Evolutionary conservation across 1,140 invertebrate genomes (phyloP).

Genomic region (Neomicropteryx cornuta): DNA sequence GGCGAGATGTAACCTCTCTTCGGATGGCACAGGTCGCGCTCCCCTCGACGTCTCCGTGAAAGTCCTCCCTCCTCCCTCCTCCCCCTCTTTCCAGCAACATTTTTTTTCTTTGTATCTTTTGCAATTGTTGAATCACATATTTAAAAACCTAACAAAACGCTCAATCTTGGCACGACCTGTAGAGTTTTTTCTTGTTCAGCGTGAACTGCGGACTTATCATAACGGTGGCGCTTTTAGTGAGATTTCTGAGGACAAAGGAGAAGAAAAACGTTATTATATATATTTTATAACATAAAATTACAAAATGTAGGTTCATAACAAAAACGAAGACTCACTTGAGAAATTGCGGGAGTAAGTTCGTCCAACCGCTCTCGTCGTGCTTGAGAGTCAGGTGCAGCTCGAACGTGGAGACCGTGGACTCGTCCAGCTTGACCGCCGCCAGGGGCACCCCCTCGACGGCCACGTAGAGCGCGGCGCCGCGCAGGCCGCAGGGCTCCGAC

Average conservation of each 20-base stretch:
- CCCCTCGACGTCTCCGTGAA: too few species aligned
- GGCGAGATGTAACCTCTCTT: too few species aligned
- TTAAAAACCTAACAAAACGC: too few species aligned
- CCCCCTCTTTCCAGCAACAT: too few species aligned
- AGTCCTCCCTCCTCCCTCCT: too few species aligned
- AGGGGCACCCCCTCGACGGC: slow-evolving; percentile 57
- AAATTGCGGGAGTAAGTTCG: slow-evolving; percentile 70
- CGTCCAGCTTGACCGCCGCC: slow-evolving; percentile 67
- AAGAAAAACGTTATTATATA: background rate
- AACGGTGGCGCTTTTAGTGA: slow-evolving; percentile 69
- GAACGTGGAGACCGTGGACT: slow-evolving; percentile 72
- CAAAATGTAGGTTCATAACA: slow-evolving; percentile 5
- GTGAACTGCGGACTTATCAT: slow-evolving; percentile 75
- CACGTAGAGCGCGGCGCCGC: slow-evolving; percentile 65
- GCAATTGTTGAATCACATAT: too few species aligned
- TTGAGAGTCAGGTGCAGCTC: slow-evolving; percentile 75
- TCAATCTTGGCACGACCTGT: slow-evolving; percentile 59
- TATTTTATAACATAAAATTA: slow-evolving; percentile 4
- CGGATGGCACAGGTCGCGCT: too few species aligned
- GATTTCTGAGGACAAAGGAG: slow-evolving; percentile 49
- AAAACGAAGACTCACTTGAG: slow-evolving; percentile 56
- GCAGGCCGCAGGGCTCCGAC: slow-evolving; percentile 72
- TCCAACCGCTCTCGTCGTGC: slow-evolving; percentile 72
- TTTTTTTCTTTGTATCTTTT: too few species aligned
- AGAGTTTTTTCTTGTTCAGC: slow-evolving; percentile 77